phyloP scores from a whole-genome alignment of 2,113 vertebrate genomes.

The Chaenogobius annularis region DNA sequence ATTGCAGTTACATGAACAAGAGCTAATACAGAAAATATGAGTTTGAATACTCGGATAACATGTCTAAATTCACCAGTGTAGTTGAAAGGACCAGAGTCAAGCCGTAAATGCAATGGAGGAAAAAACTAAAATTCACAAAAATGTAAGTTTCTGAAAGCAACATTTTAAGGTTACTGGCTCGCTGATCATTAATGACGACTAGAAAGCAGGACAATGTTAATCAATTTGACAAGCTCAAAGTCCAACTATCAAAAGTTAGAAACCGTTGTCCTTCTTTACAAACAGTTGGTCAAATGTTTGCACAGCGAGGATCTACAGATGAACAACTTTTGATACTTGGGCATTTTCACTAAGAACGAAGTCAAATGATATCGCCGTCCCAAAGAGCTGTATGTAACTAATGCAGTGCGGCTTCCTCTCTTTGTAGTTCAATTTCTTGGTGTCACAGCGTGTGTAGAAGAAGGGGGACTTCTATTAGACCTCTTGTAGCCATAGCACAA shows the following conservation, averaged over 20 bases:
- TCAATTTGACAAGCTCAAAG: conserved; percentile 60
- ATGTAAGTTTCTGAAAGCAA: conserved; percentile 30
- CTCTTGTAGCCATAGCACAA: conserved; percentile 78
- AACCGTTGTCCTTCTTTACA: conserved; percentile 60
- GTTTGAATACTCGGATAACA: not conserved
- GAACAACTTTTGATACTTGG: conserved; percentile 36
- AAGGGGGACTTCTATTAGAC: conserved; percentile 81
- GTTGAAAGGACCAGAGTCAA: conserved; percentile 13
- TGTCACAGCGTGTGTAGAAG: conserved; percentile 80
- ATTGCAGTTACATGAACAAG: conserved; percentile 46
- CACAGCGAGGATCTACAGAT: conserved; percentile 22
- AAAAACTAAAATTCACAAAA: conserved; percentile 32
- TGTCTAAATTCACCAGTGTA: not conserved
- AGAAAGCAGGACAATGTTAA: conserved; percentile 39
- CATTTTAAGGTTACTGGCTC: conserved; percentile 60
- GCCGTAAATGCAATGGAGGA: conserved; percentile 64
- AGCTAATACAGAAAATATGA: not conserved
- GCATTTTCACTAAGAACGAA: conserved; percentile 44
- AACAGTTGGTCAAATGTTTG: conserved; percentile 81
- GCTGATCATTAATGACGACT: conserved; percentile 45
- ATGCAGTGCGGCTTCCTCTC: conserved; percentile 67
- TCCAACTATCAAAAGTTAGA: conserved; percentile 37
- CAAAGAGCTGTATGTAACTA: conserved; percentile 41
- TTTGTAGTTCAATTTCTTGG: conserved; percentile 44
- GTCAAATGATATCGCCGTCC: conserved; percentile 45